Conservation (phyloP, 2,797 vertebrate species). For the Cygnus olor region DNA sequence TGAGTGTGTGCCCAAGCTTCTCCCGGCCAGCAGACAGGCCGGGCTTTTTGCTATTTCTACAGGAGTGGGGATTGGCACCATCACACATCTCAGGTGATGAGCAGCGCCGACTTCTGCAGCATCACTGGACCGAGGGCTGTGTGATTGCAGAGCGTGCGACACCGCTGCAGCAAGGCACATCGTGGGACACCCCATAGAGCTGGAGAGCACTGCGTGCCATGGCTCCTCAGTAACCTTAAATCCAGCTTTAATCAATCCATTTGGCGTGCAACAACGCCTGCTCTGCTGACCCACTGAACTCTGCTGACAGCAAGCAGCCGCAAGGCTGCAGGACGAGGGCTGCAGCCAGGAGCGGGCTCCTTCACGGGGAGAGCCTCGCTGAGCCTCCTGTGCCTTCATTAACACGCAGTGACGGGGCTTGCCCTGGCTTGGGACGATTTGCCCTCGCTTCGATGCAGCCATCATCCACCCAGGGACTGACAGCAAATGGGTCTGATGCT, state of each 20-base stretch:
- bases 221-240: neutral
- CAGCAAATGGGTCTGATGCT: neutral
- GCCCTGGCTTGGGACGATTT: rapidly evolving
- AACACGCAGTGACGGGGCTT: neutral
- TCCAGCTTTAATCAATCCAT: neutral
- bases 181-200: rapidly evolving
- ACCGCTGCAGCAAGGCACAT: rapidly evolving
- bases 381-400: neutral
- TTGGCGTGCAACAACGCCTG: rapidly evolving
- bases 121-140: neutral
- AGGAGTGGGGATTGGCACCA: neutral
- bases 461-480: neutral
- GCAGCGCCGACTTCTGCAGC: rapidly evolving
- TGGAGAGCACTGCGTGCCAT: rapidly evolving
- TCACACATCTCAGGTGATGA: rapidly evolving
- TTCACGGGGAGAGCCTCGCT: rapidly evolving
- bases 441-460: neutral
- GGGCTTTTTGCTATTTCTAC: rapidly evolving
- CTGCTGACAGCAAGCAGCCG: too few relatives aligned
- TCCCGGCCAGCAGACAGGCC: neutral
- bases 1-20: neutral
- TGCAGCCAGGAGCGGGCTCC: neutral
- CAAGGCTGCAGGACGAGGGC: too few relatives aligned
- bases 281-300: rapidly evolving
- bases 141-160: too few relatives aligned